Conservation (phyloP, 2,113 vertebrate species). For the Strigops habroptila region DNA sequence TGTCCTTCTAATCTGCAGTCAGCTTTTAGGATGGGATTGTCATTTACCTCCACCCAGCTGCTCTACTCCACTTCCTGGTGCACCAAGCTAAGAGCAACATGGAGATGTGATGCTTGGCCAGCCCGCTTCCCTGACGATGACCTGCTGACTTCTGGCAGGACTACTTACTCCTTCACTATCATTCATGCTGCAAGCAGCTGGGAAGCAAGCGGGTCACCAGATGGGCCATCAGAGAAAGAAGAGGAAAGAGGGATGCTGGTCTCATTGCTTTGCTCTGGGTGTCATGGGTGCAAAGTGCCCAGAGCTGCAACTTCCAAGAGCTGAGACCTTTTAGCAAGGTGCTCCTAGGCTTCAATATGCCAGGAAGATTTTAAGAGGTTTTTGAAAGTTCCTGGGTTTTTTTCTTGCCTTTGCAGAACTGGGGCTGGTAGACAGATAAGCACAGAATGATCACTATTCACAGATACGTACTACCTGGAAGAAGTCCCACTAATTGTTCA, state of each 20-base stretch:
- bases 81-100: not conserved
- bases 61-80: not conserved
- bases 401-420: not conserved
- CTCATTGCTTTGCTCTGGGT: not conserved
- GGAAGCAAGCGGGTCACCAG: not conserved
- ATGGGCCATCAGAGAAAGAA: not conserved
- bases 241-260: not conserved
- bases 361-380: not conserved
- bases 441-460: not conserved
- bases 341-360: not conserved
- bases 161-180: not conserved
- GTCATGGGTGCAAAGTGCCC: not conserved
- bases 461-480: not conserved
- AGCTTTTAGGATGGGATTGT: not conserved
- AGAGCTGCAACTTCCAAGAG: not conserved
- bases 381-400: not conserved
- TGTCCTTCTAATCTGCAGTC: not conserved
- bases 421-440: not conserved
- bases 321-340: not conserved
- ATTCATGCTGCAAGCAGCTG: not conserved
- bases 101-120: not conserved
- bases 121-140: not conserved
- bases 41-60: not conserved
- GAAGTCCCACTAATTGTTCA: not conserved
- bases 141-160: not conserved